phyloP scores from a whole-genome alignment of 2,888 invertebrate genomes.

The Rhamphomyia laevipes region DNA sequence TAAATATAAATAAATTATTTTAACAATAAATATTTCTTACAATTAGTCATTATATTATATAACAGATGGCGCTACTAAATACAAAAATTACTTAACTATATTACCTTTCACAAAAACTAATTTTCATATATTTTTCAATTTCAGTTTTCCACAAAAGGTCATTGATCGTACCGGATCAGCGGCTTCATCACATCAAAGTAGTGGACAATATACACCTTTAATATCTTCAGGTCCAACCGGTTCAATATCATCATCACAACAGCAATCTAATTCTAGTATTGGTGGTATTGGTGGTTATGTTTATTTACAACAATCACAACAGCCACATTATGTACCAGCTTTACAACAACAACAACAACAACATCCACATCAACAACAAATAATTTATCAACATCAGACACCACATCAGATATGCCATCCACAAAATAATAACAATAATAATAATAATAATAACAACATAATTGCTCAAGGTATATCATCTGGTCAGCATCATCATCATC shows the following conservation, averaged over 20 bases:
- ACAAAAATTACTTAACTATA: no score
- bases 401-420: conserved; percentile 35
- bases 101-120: no score
- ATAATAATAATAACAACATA: neutral
- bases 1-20: no score
- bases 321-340: conserved; percentile 24
- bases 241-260: conserved; percentile 21
- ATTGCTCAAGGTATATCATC: neutral
- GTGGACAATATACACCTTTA: conserved; percentile 29
- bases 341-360: conserved; percentile 14
- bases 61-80: no score
- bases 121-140: conserved; percentile 12
- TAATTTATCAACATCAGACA: conserved; percentile 27
- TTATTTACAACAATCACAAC: conserved; percentile 33
- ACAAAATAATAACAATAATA: conserved; percentile 18
- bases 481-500: conserved; percentile 26
- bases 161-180: conserved; percentile 33
- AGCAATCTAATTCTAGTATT: conserved; percentile 18
- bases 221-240: conserved; percentile 20
- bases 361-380: conserved; percentile 26
- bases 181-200: neutral
- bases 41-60: no score
- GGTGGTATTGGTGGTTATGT: conserved; percentile 31
- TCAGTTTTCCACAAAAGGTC: conserved; percentile 37
- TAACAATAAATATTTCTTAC: no score